Evolutionary conservation across 2,797 vertebrate species (phyloP).

Genomic region (Coendou prehensilis): DNA sequence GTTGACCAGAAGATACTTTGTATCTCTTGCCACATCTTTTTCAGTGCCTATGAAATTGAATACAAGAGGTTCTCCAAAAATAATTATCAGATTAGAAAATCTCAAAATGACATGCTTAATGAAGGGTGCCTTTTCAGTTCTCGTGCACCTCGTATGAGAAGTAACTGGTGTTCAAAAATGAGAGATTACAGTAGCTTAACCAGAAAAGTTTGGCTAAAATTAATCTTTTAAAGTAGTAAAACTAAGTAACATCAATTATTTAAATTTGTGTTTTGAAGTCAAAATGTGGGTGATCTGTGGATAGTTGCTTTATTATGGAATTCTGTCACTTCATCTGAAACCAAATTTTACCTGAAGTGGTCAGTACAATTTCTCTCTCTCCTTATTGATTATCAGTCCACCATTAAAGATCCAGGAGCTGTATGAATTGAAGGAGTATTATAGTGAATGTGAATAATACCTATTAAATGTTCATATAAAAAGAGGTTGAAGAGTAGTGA

Average conservation of each 20-base stretch:
- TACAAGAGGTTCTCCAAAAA: conserved; percentile 3
- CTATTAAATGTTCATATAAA: neutral
- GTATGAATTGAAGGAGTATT: neutral
- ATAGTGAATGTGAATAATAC: neutral
- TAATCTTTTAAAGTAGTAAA: neutral
- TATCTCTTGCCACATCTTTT: neutral
- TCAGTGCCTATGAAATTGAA: neutral
- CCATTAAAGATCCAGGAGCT: neutral
- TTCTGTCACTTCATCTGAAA: neutral
- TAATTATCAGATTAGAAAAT: neutral
- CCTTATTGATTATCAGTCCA: neutral
- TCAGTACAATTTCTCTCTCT: conserved; percentile 37
- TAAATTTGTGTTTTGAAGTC: conserved; percentile 50
- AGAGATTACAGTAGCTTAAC: neutral
- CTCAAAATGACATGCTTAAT: neutral
- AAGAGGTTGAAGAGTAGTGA: neutral
- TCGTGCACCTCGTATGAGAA: neutral
- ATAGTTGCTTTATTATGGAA: conserved; percentile 26
- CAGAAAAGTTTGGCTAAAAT: neutral
- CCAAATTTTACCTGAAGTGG: neutral
- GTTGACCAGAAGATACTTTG: neutral
- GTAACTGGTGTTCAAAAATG: neutral
- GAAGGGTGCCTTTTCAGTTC: neutral
- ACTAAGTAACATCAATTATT: neutral
- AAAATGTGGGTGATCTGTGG: neutral